These are phyloP conservation scores for Prostheceraeus crozeri DNA, from an alignment of 2,888 invertebrate species.

Conservation along the genomic window DNA sequence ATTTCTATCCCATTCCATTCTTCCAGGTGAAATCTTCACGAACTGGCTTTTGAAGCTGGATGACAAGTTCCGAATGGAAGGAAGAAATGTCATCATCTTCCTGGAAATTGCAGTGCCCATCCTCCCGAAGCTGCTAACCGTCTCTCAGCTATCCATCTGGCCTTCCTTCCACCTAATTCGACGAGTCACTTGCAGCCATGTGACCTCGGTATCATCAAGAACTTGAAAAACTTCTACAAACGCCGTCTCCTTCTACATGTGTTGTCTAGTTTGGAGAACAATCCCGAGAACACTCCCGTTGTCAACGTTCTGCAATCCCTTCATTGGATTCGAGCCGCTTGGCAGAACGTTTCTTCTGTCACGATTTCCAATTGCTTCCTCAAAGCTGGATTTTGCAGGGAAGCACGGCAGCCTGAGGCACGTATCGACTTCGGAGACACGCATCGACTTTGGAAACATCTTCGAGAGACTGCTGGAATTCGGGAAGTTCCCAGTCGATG, in stretches of 20 bases:
- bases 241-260: neutral
- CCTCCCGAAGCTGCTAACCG: neutral
- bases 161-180: neutral
- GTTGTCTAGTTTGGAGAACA: neutral
- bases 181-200: slow-evolving; percentile 3
- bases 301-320: slow-evolving; percentile 2
- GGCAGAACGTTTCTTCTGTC: neutral
- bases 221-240: neutral
- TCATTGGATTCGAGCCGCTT: neutral
- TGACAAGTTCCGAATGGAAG: neutral
- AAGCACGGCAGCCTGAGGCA: too few species aligned
- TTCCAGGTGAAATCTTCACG: neutral
- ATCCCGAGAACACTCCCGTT: neutral
- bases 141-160: neutral
- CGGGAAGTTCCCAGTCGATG: too few species aligned
- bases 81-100: neutral
- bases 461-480: too few species aligned
- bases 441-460: too few species aligned
- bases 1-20: too few species aligned
- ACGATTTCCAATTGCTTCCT: slow-evolving; percentile 5
- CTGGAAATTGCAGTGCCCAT: slow-evolving; percentile 19
- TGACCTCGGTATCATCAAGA: slow-evolving; percentile 15
- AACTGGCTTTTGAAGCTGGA: neutral
- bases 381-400: neutral
- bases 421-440: too few species aligned